Conservation (phyloP, 2,797 vertebrate genomes). For the Astyanax mexicanus region DNA sequence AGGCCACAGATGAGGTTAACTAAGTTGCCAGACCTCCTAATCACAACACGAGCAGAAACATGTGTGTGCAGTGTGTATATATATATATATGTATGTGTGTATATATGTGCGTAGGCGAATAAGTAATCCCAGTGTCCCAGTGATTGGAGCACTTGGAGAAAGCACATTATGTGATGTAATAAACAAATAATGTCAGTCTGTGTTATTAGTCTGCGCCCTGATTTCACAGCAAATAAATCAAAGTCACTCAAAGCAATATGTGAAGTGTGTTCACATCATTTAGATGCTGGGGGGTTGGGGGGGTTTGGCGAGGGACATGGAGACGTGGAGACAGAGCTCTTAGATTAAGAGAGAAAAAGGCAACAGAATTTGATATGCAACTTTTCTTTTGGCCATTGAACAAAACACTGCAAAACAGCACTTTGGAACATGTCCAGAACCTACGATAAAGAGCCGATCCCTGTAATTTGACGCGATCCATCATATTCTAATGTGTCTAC, state of each 20-base stretch:
- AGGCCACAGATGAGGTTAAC: slow-evolving; percentile 70
- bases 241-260: slow-evolving; percentile 82
- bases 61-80: too few relatives aligned
- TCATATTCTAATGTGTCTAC: slow-evolving; percentile 37
- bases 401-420: background rate
- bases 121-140: too few relatives aligned
- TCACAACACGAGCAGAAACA: slow-evolving; percentile 79
- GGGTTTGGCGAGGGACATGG: background rate
- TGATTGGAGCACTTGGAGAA: slow-evolving; percentile 73
- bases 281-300: too few relatives aligned
- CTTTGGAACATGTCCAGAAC: background rate
- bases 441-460: slow-evolving; percentile 11
- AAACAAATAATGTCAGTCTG: slow-evolving; percentile 95
- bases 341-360: slow-evolving; percentile 18
- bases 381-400: background rate
- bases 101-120: slow-evolving; percentile 19
- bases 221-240: slow-evolving; percentile 96
- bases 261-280: slow-evolving; percentile 61
- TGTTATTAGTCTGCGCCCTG: slow-evolving; percentile 88
- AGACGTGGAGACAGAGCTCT: slow-evolving; percentile 7
- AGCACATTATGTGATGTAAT: slow-evolving; percentile 85
- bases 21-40: slow-evolving; percentile 73
- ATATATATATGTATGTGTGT: slow-evolving; percentile 34
- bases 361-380: slow-evolving; percentile 8
- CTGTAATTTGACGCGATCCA: slow-evolving; percentile 32